phyloP scores from a whole-genome alignment of 2,888 invertebrate species.

The Drosophila algonquin region DNA sequence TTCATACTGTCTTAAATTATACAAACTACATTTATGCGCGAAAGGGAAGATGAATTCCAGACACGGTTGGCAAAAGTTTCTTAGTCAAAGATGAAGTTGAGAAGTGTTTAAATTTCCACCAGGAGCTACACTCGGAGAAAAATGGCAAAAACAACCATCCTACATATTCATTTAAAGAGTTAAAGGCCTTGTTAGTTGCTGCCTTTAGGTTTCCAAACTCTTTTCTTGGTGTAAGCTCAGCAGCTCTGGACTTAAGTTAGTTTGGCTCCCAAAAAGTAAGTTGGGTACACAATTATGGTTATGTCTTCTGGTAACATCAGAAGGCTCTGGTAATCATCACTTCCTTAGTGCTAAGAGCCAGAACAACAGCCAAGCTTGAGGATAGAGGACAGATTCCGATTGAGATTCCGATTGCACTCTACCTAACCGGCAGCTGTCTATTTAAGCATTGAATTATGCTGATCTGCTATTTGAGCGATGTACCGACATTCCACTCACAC shows the following conservation, averaged over 20 bases:
- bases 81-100: neutral
- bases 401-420: too few relatives aligned
- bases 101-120: neutral
- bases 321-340: neutral
- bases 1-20: neutral
- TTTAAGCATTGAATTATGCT: neutral
- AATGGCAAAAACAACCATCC: neutral
- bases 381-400: neutral
- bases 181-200: too few relatives aligned
- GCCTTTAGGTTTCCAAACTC: too few relatives aligned
- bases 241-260: too few relatives aligned
- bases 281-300: too few relatives aligned
- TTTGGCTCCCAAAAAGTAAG: too few relatives aligned
- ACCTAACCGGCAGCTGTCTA: neutral
- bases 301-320: neutral
- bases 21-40: conserved; percentile 5
- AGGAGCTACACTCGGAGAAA: neutral
- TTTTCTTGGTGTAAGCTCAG: too few relatives aligned
- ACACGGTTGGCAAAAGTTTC: neutral
- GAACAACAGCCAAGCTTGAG: neutral
- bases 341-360: neutral
- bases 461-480: neutral
- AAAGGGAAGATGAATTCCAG: neutral
- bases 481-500: neutral
- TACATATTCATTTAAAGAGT: too few relatives aligned